These are phyloP conservation scores for Drosophila jambulina DNA, from an alignment of 1,140 invertebrate species.

Conservation along the genomic window DNA sequence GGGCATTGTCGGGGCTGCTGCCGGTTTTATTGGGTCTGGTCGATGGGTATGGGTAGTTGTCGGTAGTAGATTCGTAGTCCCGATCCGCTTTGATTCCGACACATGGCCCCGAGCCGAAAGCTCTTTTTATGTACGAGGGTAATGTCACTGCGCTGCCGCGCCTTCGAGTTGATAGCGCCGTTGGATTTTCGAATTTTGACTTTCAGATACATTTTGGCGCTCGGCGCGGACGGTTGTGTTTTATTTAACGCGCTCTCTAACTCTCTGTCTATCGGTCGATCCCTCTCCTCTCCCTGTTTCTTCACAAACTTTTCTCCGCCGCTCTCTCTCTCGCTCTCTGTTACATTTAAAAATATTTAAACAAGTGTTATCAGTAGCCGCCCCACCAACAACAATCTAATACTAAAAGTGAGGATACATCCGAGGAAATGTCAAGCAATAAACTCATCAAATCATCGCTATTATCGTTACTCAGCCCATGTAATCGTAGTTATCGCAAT, in stretches of 20 bases:
- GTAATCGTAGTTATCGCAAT: conserved; percentile 5
- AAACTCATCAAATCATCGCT: conserved; percentile 8
- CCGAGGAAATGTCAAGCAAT: conserved; percentile 8
- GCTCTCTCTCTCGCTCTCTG: conserved; percentile 10
- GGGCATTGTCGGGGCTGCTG: conserved; percentile 42
- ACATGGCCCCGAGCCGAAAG: conserved; percentile 48
- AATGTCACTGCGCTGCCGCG: conserved; percentile 58
- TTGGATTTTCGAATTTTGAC: conserved; percentile 41
- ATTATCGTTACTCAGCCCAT: background rate
- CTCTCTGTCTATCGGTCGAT: conserved; percentile 17
- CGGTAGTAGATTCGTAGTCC: conserved; percentile 38
- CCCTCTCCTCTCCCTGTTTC: background rate
- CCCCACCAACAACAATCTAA: conserved; percentile 32
- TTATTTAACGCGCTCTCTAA: conserved; percentile 22
- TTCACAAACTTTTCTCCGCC: conserved; percentile 3
- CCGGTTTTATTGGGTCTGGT: conserved; percentile 37
- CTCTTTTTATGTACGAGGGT: conserved; percentile 37
- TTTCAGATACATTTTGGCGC: conserved; percentile 79
- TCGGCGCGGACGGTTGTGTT: conserved; percentile 69
- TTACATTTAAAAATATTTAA: conserved; percentile 39
- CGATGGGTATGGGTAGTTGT: conserved; percentile 15
- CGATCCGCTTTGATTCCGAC: conserved; percentile 53
- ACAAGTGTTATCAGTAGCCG: conserved; percentile 45
- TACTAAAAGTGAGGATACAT: conserved; percentile 23
- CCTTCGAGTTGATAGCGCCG: conserved; percentile 65